Evolutionary conservation across 1,140 invertebrate genomes (phyloP).

Genomic region (Neodiprion lecontei): DNA sequence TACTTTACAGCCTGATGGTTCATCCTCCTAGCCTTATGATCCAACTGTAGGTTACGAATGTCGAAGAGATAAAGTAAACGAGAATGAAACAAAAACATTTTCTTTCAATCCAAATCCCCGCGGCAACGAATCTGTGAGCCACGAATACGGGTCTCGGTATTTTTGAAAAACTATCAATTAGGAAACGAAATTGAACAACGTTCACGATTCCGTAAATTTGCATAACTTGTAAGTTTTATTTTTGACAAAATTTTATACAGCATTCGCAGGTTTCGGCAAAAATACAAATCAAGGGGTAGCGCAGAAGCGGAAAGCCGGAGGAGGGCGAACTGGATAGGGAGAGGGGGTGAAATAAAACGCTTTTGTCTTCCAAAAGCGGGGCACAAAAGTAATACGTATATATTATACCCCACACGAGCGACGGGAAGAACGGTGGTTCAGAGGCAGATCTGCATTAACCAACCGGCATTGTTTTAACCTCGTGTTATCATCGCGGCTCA

Average conservation of each 20-base stretch:
- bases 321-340: conserved; percentile 29
- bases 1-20: neutral
- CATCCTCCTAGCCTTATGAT: neutral
- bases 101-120: too few relatives aligned
- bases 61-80: neutral
- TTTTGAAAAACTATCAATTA: too few relatives aligned
- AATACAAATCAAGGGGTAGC: neutral
- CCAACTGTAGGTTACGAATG: neutral
- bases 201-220: too few relatives aligned
- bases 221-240: too few relatives aligned
- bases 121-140: too few relatives aligned
- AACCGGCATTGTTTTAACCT: conserved; percentile 57
- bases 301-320: neutral
- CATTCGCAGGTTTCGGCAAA: too few relatives aligned
- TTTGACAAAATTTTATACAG: too few relatives aligned
- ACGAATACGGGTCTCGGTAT: too few relatives aligned
- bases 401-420: conserved; percentile 52
- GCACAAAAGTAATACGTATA: conserved; percentile 19
- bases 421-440: conserved; percentile 32
- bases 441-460: too few relatives aligned
- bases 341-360: conserved; percentile 49
- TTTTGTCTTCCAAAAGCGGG: conserved; percentile 54
- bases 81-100: neutral
- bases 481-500: conserved; percentile 61
- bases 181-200: too few relatives aligned